Evolutionary conservation across 2,888 invertebrate genomes (phyloP), one percentile per base, ranked within the genome.

Genomic region (Tipula unca): DNA sequence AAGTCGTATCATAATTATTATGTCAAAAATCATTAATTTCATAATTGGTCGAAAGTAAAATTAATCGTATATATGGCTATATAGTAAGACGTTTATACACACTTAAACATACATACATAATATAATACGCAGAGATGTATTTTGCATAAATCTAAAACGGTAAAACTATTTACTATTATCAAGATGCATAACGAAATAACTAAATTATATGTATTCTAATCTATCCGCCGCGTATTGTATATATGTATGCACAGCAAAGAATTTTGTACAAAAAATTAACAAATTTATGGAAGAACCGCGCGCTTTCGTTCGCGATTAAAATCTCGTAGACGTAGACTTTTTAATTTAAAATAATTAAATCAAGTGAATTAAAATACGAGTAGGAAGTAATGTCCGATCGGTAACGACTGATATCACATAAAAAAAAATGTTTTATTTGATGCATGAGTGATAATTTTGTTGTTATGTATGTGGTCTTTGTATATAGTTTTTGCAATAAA

Each of bases 401-500:
- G 69, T 69, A 69, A 25, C 69, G 25, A 69, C 69, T 69, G 69
- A 69, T 69, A 69, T 10, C 20, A 69, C n/a, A n/a, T n/a, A n/a
- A n/a, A 13, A 6, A 25, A 25, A 25, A 13, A n/a, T 69, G 20
- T 69, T 10, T 25, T 17, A 17, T 54, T 69, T 69, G 69, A 69
- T 69, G 69, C 69, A 25, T 69, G 69, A 69, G 25, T 69, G 69
- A 69, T 69, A 69, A 69, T 69, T 69, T 69, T 25, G 48, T 48
- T 48, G 48, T 48, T 1, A 3, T 6, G 8, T 1, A 1, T 17
- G 69, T 25, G 69, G 20, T 17, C 1, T 48, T 17, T 3, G 48
- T 69, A 48, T 48, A 48, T n/a, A n/a, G n/a, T 48, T 69, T 69
- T 69, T 69, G 69, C 69, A 69, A 69, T 69, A 69, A 48, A n/a